Evolutionary conservation across 2,113 vertebrate species (phyloP).

Genomic region (Etheostoma cragini): DNA sequence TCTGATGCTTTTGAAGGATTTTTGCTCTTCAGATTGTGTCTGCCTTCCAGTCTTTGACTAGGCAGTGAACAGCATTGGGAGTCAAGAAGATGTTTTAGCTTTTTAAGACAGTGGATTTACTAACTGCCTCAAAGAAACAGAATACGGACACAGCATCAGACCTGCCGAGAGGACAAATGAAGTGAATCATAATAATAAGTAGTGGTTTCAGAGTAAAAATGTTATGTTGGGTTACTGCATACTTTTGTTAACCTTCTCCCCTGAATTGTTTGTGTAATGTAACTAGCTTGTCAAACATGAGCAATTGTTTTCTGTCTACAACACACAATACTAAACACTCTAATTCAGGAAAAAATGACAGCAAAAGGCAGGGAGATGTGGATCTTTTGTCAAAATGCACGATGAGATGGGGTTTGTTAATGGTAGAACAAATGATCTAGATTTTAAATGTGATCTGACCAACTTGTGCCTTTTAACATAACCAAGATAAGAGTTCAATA

Average conservation of each 20-base stretch:
- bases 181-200: conserved; percentile 18
- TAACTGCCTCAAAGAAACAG: conserved; percentile 27
- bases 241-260: conserved; percentile 52
- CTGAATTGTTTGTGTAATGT: conserved; percentile 67
- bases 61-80: conserved; percentile 17
- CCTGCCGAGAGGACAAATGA: conserved; percentile 44
- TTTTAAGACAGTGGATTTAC: conserved; percentile 31
- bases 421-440: conserved; percentile 72
- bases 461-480: conserved; percentile 93
- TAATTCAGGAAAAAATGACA: conserved; percentile 74
- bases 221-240: conserved; percentile 36
- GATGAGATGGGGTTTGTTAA: conserved; percentile 75
- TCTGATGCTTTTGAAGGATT: conserved; percentile 11
- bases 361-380: conserved; percentile 68
- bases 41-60: conserved; percentile 26
- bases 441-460: conserved; percentile 87
- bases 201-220: conserved; percentile 46
- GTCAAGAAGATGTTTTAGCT: conserved; percentile 36
- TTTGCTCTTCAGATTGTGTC: conserved; percentile 34
- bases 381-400: conserved; percentile 64
- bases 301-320: conserved; percentile 56
- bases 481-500: conserved; percentile 86
- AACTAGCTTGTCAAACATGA: conserved; percentile 60
- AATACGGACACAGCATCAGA: conserved; percentile 39
- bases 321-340: conserved; percentile 64